These are phyloP conservation scores for Nomada fabriciana DNA, from an alignment of 2,888 invertebrate species.

Conservation along the genomic window DNA sequence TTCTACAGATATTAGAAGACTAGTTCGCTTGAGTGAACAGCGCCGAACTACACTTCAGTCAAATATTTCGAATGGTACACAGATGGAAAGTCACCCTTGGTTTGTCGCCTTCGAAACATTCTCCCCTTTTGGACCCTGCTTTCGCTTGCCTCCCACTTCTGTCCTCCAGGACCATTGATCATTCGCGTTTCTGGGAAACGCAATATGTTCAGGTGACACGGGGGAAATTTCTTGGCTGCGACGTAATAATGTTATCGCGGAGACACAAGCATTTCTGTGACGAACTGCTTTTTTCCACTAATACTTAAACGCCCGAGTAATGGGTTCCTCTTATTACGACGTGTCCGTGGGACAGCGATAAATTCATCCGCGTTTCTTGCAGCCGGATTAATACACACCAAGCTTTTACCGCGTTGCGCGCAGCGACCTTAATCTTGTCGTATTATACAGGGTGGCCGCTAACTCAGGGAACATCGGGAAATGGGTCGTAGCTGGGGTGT, in stretches of 20 bases:
- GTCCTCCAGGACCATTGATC: conserved; percentile 42
- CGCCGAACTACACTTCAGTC: too few relatives aligned
- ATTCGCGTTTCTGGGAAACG: conserved; percentile 44
- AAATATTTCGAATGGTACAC: background rate
- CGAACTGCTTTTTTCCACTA: conserved; percentile 39
- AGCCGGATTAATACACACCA: conserved; percentile 36
- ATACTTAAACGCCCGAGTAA: conserved; percentile 29
- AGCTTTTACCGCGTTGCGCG: background rate
- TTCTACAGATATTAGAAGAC: too few relatives aligned
- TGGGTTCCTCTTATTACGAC: conserved; percentile 22
- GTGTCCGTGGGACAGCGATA: conserved; percentile 39
- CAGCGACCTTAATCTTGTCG: background rate
- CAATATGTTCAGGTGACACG: conserved; percentile 49
- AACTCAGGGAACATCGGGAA: too few relatives aligned
- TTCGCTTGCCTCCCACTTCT: conserved; percentile 23
- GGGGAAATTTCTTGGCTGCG: conserved; percentile 46
- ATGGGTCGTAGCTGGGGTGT: too few relatives aligned
- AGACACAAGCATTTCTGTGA: conserved; percentile 10
- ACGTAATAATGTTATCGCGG: conserved; percentile 51
- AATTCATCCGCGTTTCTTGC: conserved; percentile 47
- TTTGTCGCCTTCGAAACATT: background rate
- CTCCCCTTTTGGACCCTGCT: background rate
- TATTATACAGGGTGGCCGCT: background rate
- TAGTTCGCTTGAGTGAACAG: too few relatives aligned
- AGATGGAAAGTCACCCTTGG: background rate